phyloP scores from a whole-genome alignment of 2,113 vertebrate genomes.

The Plectropomus leopardus region DNA sequence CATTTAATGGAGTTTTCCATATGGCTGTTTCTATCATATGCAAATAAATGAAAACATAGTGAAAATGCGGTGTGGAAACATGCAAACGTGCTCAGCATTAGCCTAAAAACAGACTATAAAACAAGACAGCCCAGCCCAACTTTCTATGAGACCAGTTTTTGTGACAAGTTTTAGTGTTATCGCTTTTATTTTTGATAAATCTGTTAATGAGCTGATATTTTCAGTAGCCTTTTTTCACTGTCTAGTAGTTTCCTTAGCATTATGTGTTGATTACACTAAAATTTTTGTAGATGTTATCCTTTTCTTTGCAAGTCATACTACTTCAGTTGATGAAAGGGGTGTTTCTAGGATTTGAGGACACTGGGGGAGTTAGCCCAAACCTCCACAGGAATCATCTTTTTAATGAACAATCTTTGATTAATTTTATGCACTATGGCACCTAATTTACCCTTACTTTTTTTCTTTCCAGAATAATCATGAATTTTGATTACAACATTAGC shows the following conservation, averaged over 20 bases:
- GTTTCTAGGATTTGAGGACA: too few relatives aligned
- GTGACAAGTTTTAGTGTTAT: background rate
- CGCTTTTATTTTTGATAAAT: background rate
- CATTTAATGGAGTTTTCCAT: background rate
- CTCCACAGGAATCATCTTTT: too few relatives aligned
- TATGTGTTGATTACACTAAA: background rate
- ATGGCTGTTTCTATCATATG: conserved; percentile 16
- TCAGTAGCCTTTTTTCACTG: background rate
- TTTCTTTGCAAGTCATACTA: background rate
- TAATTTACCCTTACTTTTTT: too few relatives aligned
- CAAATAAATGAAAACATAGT: background rate
- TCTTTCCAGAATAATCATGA: too few relatives aligned
- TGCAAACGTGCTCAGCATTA: background rate
- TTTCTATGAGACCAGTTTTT: background rate
- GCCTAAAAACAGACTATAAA: background rate
- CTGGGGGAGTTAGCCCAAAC: too few relatives aligned
- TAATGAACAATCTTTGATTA: too few relatives aligned
- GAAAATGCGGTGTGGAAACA: background rate
- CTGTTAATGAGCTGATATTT: background rate
- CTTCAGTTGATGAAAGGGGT: too few relatives aligned
- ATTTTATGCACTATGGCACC: too few relatives aligned
- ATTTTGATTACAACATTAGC: too few relatives aligned
- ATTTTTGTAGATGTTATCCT: background rate
- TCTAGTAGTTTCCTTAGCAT: background rate
- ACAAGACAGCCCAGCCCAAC: background rate